These are phyloP conservation scores for Spheniscus humboldti DNA, from an alignment of 2,797 vertebrate species.

Conservation along the genomic window DNA sequence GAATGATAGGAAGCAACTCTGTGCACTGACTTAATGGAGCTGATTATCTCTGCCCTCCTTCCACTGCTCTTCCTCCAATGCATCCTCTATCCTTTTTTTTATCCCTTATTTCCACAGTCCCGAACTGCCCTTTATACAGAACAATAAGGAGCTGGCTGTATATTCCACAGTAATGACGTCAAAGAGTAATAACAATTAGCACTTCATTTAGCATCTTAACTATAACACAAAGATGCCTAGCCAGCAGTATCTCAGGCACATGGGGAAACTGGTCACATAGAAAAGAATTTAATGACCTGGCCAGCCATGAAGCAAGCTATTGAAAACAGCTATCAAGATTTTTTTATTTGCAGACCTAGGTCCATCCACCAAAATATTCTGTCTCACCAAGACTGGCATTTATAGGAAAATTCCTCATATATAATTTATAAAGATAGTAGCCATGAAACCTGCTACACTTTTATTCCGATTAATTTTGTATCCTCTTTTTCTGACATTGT, in stretches of 20 bases:
- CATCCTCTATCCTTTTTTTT: neutral
- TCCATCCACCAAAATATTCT: neutral
- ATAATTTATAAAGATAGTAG: neutral
- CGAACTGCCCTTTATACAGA: neutral
- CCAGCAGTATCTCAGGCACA: slow-evolving; percentile 25
- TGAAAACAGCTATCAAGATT: neutral
- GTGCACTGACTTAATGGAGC: neutral
- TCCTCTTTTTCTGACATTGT: neutral
- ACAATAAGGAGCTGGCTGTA: slow-evolving; percentile 9
- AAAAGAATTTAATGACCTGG: slow-evolving; percentile 20
- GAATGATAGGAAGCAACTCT: neutral
- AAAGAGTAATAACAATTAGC: slow-evolving; percentile 46
- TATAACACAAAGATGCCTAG: slow-evolving; percentile 4
- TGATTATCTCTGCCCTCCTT: neutral
- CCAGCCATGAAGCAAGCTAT: slow-evolving; percentile 4
- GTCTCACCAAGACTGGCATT: neutral
- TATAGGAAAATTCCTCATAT: neutral
- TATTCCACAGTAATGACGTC: slow-evolving; percentile 10
- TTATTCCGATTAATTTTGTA: neutral
- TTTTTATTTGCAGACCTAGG: neutral
- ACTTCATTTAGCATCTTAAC: slow-evolving; percentile 41
- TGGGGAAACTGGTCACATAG: slow-evolving; percentile 21
- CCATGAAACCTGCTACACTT: neutral
- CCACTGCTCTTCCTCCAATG: neutral
- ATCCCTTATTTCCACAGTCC: neutral